Base-by-base conservation (phyloP, 2,113 vertebrate genomes). In the Tretioscincus oriximinensis region DNA sequence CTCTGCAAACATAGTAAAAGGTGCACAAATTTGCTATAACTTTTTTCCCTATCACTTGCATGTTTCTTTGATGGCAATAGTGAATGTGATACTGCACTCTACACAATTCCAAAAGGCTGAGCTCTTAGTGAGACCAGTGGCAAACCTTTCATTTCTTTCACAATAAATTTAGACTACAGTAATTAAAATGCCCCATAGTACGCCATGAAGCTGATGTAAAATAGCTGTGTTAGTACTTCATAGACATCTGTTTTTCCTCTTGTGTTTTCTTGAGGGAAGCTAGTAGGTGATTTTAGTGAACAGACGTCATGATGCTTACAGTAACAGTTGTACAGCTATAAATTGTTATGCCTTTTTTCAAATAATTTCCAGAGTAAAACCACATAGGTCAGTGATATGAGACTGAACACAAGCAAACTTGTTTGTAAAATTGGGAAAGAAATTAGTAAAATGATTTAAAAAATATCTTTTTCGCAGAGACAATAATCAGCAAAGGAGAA, bases 161-260 rank as follows among this genome's bases (percentile, higher is more conserved):
- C 9, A 5, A 2, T 47, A 74, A 70, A 79, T 60, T 63, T 31
- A 45, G 47, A 64, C 26, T 64, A 65, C 12, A 45, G 77, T 73
- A 78, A 67, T 75, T 66, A 65, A 66, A 6, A n/a, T 7, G 9
- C 18, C 2, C 41, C 28, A 7, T 73, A 78, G 77, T 41, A 51
- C 70, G 26, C 1, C 31, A 35, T 77, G 31, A 75, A 88, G 83
- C 74, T 90, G 74, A 74, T 76, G 26, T 20, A 69, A 68, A 90
- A 89, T 76, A 78, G 28, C 22, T 64, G 81, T 87, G 73, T 81
- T 45, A 78, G 73, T 69, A 73, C 75, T 82, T 78, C 60, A 22
- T 68, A 85, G 83, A 60, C 71, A 82, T 81, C 78, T 41, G 2
- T 71, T 90, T 84, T 83, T 73, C 72, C 76, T n/a, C 31, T 35